Base-by-base conservation (phyloP, 1,140 invertebrate genomes). In the Drosophila asahinai region DNA sequence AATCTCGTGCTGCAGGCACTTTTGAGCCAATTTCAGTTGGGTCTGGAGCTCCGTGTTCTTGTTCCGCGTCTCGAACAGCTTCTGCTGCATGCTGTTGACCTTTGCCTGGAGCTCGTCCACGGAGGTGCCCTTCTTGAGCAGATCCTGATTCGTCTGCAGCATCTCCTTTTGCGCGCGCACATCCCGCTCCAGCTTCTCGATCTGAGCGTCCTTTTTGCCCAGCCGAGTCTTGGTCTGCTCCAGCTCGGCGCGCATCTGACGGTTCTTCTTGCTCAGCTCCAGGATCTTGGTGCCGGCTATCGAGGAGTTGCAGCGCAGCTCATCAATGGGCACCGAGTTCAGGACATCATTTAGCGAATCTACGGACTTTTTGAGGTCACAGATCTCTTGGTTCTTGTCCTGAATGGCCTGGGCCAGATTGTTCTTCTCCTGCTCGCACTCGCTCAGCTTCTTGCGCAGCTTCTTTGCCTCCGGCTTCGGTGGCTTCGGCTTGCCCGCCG, bases 41-140 rank as follows among this genome's bases (percentile, higher is more conserved):
- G 94, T 95, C 74, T 95, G 95, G 6, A 96, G 83, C 82, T 95
- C 94, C 6, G 95, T 90, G 86, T 95, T 95, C 76, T 93, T 94
- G 91, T 96, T 96, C 91, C 95, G 95, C 12, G 94, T 94, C 64
- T 96, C 96, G 49, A 94, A 95, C 2, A 96, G 92, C 86, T 96
- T 96, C 62, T 94, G 94, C 71, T 95, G 95, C 2, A 94, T 92
- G 42, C 82, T 81, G 38, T 93, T 92, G 0, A 96, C 77, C 93
- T 95, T 96, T 12, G 94, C 94, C 47, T 94, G 94, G 1, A 96
- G 77, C 43, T 94, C 94, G 91, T 96, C 96, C 8, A 55, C 42
- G 15, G 61, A 38, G 25, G 25, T 74, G 27, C 67, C 58, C 36
- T 86, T 84, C 40, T 77, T 90, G 1, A 71, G 22, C 1, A 63